phyloP scores from a whole-genome alignment of 2,797 vertebrate genomes.

The Argentina silus region DNA sequence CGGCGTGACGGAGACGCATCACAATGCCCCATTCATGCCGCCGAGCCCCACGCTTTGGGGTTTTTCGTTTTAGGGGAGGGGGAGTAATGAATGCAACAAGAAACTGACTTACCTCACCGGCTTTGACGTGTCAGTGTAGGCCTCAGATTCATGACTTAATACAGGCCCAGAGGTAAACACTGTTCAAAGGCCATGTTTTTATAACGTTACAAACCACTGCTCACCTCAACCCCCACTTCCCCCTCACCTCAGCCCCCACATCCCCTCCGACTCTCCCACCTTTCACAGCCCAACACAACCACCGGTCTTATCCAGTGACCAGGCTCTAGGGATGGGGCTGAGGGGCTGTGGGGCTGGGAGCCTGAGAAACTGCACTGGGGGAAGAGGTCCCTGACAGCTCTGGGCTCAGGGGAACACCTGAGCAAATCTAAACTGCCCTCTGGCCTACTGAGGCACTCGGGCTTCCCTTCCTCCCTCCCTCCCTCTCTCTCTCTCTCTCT shows the following conservation, averaged over 20 bases:
- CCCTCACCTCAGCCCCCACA: constrained; percentile 44
- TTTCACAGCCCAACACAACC: constrained; percentile 55
- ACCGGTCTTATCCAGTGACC: constrained; percentile 46
- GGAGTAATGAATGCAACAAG: constrained; percentile 66
- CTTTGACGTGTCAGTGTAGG: constrained; percentile 56
- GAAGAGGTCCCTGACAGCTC: constrained; percentile 59
- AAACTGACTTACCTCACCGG: constrained; percentile 64
- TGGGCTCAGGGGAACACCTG: constrained; percentile 45
- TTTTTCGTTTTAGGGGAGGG: constrained; percentile 51
- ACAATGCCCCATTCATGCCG: constrained; percentile 84
- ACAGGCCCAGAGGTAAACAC: constrained; percentile 53
- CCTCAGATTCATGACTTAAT: constrained; percentile 55
- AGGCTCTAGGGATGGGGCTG: constrained; percentile 34
- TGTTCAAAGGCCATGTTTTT: constrained; percentile 60
- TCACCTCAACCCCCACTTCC: constrained; percentile 54
- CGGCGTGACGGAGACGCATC: constrained; percentile 75
- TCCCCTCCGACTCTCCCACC: constrained; percentile 40
- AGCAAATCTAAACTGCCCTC: constrained; percentile 29
- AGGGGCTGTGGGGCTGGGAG: constrained; percentile 32
- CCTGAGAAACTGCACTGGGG: constrained; percentile 16
- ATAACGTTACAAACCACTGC: constrained; percentile 50
- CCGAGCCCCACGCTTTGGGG: constrained; percentile 65
- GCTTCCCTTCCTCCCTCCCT: constrained; percentile 23
- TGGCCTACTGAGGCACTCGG: constrained; percentile 47
- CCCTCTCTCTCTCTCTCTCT: constrained; percentile 26